Evolutionary conservation across 2,888 invertebrate genomes (phyloP).

Genomic region (Limnephilus rhombicus): DNA sequence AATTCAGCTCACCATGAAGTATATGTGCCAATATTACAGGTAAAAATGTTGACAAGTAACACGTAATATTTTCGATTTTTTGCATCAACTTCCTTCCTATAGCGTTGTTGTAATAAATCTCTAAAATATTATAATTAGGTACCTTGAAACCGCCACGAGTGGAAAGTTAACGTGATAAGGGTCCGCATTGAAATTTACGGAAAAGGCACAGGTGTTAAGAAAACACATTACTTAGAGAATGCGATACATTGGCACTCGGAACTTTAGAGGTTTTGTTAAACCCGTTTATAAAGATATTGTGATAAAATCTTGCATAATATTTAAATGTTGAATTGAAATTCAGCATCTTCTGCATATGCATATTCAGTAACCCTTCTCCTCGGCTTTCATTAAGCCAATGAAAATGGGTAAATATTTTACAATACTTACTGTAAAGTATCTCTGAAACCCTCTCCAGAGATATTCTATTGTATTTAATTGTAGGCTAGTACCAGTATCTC

Average conservation of each 20-base stretch:
- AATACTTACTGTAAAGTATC: too few species aligned
- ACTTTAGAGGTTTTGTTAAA: not conserved
- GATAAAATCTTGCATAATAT: not conserved
- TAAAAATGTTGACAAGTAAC: not conserved
- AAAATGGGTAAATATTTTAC: too few species aligned
- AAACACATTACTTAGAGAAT: too few species aligned
- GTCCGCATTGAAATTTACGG: constrained; percentile 9
- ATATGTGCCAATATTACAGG: too few species aligned
- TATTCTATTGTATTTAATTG: too few species aligned
- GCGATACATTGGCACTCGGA: not conserved
- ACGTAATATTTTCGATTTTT: not conserved
- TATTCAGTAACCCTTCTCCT: too few species aligned
- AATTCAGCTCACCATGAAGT: too few species aligned
- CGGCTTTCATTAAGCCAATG: too few species aligned
- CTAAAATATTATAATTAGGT: not conserved
- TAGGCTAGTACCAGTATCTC: too few species aligned
- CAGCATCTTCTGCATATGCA: too few species aligned
- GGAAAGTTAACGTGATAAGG: constrained; percentile 15
- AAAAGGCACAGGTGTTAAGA: not conserved
- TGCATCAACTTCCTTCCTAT: not conserved
- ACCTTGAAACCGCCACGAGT: not conserved
- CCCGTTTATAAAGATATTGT: not conserved
- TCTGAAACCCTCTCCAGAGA: too few species aligned
- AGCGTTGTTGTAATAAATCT: not conserved
- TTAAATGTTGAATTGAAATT: not conserved